Percentiles rank a stretch among this genome's conserved stretches.
Conservation (phyloP, 2,888 invertebrate species). For the Magallana nippona region DNA sequence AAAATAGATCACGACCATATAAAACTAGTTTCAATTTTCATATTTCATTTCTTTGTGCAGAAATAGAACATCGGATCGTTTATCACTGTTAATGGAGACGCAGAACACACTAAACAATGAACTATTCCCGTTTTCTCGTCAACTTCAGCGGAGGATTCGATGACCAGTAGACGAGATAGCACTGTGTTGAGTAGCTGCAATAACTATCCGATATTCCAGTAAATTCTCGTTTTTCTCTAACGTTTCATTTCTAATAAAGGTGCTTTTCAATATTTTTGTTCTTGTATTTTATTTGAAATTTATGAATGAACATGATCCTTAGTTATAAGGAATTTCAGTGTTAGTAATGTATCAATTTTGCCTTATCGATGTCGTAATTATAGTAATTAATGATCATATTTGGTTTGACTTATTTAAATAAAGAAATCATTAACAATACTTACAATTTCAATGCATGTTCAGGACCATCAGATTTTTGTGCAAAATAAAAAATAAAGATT, state of each 20-base stretch:
- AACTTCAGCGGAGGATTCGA: background rate
- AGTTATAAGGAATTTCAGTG: too few species aligned
- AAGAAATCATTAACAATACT: too few species aligned
- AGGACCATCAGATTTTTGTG: too few species aligned
- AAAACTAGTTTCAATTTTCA: background rate
- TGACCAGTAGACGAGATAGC: background rate
- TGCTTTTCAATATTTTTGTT: background rate
- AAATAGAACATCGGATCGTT: background rate
- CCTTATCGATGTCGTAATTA: too few species aligned
- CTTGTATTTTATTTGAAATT: background rate
- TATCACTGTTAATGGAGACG: background rate
- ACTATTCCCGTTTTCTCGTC: background rate
- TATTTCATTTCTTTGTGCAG: background rate
- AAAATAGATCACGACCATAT: background rate
- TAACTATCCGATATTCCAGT: slow-evolving; percentile 24
- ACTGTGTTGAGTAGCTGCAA: slow-evolving; percentile 4
- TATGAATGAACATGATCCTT: too few species aligned
- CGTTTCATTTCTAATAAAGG: slow-evolving; percentile 10
- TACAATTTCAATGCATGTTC: too few species aligned
- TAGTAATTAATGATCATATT: too few species aligned
- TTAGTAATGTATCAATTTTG: too few species aligned
- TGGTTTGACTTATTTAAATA: too few species aligned
- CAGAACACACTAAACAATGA: background rate
- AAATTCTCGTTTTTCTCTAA: background rate
- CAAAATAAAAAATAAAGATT: too few species aligned